Percentiles rank a stretch among this genome's conserved stretches.
phyloP scores from a whole-genome alignment of 2,797 vertebrate species.

The Sparidentex hasta region DNA sequence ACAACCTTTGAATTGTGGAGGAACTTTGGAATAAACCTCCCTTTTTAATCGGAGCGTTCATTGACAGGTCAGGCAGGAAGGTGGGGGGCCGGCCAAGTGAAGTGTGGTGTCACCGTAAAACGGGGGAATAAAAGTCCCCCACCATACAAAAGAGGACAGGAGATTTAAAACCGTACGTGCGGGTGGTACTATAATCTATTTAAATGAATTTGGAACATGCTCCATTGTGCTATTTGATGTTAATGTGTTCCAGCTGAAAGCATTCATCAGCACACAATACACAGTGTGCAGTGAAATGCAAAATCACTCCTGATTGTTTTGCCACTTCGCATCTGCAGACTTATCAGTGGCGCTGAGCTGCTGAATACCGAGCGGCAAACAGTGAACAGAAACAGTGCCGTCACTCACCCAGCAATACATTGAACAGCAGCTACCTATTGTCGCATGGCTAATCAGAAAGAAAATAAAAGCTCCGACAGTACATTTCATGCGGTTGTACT shows the following conservation, averaged over 20 bases:
- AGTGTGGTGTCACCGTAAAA: neutral
- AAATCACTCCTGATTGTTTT: conserved; percentile 33
- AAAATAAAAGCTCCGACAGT: neutral
- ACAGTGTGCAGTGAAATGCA: conserved; percentile 20
- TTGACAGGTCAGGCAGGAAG: conserved; percentile 12
- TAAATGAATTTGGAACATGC: conserved; percentile 7
- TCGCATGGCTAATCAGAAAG: conserved; percentile 3
- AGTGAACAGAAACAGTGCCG: neutral
- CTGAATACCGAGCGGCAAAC: conserved; percentile 15
- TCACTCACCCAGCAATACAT: neutral
- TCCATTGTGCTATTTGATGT: conserved; percentile 30
- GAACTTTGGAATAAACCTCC: neutral
- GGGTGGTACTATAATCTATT: conserved; percentile 19
- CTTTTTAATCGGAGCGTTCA: conserved; percentile 5
- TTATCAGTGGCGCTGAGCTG: conserved; percentile 12
- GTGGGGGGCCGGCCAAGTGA: neutral
- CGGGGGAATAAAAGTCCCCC: neutral
- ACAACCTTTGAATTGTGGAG: neutral
- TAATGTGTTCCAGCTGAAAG: conserved; percentile 34
- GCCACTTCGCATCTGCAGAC: conserved; percentile 23
- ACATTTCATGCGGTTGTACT: neutral
- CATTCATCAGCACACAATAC: conserved; percentile 23
- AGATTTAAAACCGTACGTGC: neutral
- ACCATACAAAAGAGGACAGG: neutral
- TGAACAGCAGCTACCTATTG: neutral